Evolutionary conservation across 2,113 vertebrate genomes (phyloP).

Genomic region (Prietella phreatophila): DNA sequence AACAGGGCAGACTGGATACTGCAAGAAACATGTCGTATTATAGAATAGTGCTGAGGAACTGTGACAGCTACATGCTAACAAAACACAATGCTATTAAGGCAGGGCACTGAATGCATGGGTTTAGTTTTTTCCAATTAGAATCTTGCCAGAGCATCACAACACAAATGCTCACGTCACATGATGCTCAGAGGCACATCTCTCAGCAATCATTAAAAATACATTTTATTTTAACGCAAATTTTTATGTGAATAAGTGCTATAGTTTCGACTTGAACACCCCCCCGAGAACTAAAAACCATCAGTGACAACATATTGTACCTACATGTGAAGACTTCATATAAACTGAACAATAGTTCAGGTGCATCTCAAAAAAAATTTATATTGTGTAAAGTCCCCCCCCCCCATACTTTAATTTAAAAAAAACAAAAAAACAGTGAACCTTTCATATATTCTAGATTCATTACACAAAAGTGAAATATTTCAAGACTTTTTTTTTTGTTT

Average conservation of each 20-base stretch:
- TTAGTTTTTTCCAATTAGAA: neutral
- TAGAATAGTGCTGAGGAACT: neutral
- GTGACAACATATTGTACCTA: constrained; percentile 23
- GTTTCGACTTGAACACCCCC: neutral
- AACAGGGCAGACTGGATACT: neutral
- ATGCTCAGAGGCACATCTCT: neutral
- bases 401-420: too few relatives aligned
- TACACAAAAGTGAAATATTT: neutral
- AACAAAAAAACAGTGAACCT: too few relatives aligned
- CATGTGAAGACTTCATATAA: constrained; percentile 44
- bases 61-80: neutral
- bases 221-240: neutral
- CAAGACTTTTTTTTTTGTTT: too few relatives aligned
- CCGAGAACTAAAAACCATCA: constrained; percentile 7
- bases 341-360: constrained; percentile 16
- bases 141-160: neutral
- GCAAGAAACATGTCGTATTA: neutral
- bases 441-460: too few relatives aligned
- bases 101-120: neutral
- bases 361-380: too few relatives aligned
- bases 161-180: neutral
- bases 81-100: constrained; percentile 21
- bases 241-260: neutral
- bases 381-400: too few relatives aligned
- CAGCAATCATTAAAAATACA: neutral